A percentile compares a stretch with the other conserved stretches of the same genome.
These are phyloP conservation scores for Beris chalybata DNA, from an alignment of 2,888 invertebrate species.

Conservation along the genomic window DNA sequence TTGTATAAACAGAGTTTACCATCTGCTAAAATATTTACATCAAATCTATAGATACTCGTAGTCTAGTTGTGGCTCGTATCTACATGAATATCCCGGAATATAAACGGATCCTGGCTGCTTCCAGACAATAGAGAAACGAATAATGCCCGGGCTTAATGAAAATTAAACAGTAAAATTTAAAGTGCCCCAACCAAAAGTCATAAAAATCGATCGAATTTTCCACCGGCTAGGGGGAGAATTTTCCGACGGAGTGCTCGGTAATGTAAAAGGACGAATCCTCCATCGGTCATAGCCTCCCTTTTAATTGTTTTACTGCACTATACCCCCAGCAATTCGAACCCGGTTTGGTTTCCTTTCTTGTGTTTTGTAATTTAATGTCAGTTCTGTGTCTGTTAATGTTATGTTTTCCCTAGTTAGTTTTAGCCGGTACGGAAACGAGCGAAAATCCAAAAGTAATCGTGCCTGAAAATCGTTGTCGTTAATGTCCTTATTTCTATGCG, in stretches of 20 bases:
- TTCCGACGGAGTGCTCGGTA: neutral
- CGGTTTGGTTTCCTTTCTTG: neutral
- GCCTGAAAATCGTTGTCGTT: neutral
- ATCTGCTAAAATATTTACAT: constrained; percentile 29
- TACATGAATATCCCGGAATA: neutral
- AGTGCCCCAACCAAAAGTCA: constrained; percentile 29
- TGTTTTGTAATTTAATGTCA: neutral
- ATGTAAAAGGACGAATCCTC: too few species aligned
- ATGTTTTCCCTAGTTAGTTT: neutral
- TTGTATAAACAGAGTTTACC: constrained; percentile 31
- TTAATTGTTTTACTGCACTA: constrained; percentile 8
- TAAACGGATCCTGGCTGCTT: neutral
- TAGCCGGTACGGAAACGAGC: neutral
- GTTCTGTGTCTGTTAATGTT: constrained; percentile 1
- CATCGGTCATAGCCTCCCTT: constrained; percentile 6
- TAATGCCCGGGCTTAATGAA: constrained; percentile 32
- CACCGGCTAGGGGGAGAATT: neutral
- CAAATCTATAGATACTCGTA: constrained; percentile 12
- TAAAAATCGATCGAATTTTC: constrained; percentile 33
- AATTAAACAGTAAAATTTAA: constrained; percentile 33
- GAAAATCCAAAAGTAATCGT: neutral
- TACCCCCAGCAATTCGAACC: neutral
- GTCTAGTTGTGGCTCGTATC: neutral
- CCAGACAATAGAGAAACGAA: constrained; percentile 11
- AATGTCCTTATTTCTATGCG: neutral